Conservation (phyloP, 2,797 vertebrate species). For the Lutjanus argentimaculatus region DNA sequence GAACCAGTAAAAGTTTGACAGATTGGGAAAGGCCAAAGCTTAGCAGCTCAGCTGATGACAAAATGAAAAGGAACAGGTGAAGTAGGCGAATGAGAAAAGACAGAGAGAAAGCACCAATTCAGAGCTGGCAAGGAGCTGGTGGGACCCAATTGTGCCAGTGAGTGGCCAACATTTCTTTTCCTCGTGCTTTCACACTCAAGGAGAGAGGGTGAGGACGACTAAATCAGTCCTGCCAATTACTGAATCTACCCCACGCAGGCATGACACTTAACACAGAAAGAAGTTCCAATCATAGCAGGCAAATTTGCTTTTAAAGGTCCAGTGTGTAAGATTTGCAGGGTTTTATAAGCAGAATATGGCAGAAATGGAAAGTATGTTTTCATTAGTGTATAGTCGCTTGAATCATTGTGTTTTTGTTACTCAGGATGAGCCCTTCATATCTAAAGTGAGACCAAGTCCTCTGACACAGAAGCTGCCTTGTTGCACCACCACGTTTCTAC, state of each 20-base stretch:
- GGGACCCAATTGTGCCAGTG: conserved; percentile 51
- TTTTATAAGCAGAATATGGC: too few species aligned
- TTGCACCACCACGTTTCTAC: too few species aligned
- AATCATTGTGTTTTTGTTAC: too few species aligned
- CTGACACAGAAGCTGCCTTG: too few species aligned
- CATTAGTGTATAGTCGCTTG: too few species aligned
- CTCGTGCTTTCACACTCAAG: conserved; percentile 19
- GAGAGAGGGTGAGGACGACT: conserved; percentile 16
- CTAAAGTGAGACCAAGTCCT: too few species aligned
- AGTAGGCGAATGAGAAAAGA: conserved; percentile 6
- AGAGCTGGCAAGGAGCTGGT: conserved; percentile 26
- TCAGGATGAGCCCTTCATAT: too few species aligned
- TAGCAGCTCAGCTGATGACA: conserved; percentile 4
- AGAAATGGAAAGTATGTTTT: too few species aligned
- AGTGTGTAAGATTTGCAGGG: too few species aligned
- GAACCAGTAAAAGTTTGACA: background rate
- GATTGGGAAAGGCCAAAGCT: conserved; percentile 34
- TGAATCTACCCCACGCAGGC: conserved; percentile 51
- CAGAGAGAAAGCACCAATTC: conserved; percentile 17
- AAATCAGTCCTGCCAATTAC: conserved; percentile 59
- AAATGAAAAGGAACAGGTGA: conserved; percentile 12
- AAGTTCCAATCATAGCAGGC: conserved; percentile 12
- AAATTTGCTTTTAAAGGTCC: background rate
- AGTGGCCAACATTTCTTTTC: conserved; percentile 34
- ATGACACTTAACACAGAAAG: conserved; percentile 7